phyloP scores from a whole-genome alignment of 2,797 vertebrate genomes.

The Poecilia picta region DNA sequence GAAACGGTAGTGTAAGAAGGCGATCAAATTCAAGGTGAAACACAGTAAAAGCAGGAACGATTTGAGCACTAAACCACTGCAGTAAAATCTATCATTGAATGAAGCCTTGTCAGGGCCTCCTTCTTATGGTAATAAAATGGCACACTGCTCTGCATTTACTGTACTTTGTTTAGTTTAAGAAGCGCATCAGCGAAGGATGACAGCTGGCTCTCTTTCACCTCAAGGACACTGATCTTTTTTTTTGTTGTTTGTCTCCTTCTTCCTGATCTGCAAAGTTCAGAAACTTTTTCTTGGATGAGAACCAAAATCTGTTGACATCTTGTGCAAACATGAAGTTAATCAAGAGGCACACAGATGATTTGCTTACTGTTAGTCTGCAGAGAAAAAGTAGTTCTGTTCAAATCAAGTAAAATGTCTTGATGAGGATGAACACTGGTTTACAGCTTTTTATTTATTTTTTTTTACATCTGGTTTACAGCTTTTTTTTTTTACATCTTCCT shows the following conservation, averaged over 20 bases:
- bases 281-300: conserved; percentile 8
- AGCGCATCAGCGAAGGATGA: conserved; percentile 33
- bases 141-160: conserved; percentile 24
- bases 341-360: neutral
- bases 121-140: conserved; percentile 48
- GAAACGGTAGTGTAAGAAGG: conserved; percentile 6
- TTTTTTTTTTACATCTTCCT: neutral
- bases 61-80: conserved; percentile 15
- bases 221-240: conserved; percentile 32
- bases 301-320: neutral
- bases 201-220: conserved; percentile 42
- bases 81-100: conserved; percentile 35
- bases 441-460: neutral
- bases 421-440: conserved; percentile 1
- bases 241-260: conserved; percentile 18
- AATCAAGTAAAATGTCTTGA: neutral
- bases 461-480: too few species aligned
- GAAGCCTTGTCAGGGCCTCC: conserved; percentile 21
- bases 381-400: neutral
- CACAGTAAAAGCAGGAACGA: conserved; percentile 19
- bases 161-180: conserved; percentile 45
- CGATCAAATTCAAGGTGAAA: conserved; percentile 29
- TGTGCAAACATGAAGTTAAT: conserved; percentile 5
- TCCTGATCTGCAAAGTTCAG: conserved; percentile 5
- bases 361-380: neutral